Evolutionary conservation across 2,797 vertebrate species (phyloP).

Genomic region (Cossypha dichroa): DNA sequence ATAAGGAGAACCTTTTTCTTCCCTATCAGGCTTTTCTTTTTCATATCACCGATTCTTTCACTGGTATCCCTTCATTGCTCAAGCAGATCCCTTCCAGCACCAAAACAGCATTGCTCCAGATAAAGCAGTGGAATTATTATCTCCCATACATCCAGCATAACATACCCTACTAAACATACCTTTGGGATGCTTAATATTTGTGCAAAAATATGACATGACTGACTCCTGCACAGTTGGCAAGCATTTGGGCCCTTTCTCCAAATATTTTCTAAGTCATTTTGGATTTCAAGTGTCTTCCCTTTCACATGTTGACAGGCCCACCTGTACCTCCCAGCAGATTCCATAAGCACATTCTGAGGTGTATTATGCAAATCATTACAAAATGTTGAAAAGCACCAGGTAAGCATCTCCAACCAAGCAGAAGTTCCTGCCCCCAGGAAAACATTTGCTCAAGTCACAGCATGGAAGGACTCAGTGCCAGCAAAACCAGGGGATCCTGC

Average conservation of each 20-base stretch:
- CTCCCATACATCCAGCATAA: background rate
- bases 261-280: background rate
- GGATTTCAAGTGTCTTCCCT: background rate
- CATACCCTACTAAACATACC: background rate
- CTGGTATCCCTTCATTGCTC: background rate
- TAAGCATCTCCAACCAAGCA: background rate
- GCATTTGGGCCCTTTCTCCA: background rate
- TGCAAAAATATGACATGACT: background rate
- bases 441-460: background rate
- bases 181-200: background rate
- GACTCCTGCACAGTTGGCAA: background rate
- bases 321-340: background rate
- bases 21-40: background rate
- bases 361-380: background rate
- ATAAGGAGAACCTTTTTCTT: background rate
- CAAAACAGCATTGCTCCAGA: background rate
- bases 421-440: fast-evolving
- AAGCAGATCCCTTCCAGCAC: background rate
- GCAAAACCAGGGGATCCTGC: background rate
- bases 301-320: background rate
- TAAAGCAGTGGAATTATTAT: background rate
- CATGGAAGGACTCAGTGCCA: fast-evolving
- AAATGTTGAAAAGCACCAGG: background rate
- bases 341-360: background rate
- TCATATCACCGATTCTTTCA: background rate